Conservation (phyloP, 2,797 vertebrate species). For the Cirrhinus mrigala region DNA sequence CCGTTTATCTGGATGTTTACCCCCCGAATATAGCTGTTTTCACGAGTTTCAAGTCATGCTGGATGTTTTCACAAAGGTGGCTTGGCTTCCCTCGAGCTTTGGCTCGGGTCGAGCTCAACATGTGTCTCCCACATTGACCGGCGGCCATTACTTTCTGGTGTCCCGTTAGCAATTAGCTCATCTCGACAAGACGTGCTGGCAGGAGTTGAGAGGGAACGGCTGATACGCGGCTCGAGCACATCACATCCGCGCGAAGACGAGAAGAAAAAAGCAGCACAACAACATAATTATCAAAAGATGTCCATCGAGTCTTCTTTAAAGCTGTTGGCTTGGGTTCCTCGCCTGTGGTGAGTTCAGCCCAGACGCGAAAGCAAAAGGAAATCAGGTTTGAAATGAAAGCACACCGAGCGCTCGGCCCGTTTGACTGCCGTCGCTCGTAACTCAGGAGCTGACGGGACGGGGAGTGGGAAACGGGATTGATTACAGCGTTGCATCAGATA, state of each 20-base stretch:
- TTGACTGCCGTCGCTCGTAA: conserved; percentile 49
- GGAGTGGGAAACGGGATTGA: conserved; percentile 73
- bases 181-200: conserved; percentile 70
- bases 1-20: conserved; percentile 67
- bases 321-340: conserved; percentile 61
- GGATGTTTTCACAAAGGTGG: conserved; percentile 57
- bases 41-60: conserved; percentile 58
- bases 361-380: conserved; percentile 12
- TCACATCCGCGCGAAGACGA: conserved; percentile 44
- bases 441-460: conserved; percentile 38
- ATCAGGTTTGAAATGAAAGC: conserved; percentile 23
- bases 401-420: conserved; percentile 8
- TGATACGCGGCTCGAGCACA: conserved; percentile 60
- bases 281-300: conserved; percentile 75
- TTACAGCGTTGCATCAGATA: conserved; percentile 76
- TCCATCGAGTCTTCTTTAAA: conserved; percentile 55
- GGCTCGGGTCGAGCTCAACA: conserved; percentile 65
- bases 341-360: conserved; percentile 53
- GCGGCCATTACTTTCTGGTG: conserved; percentile 61
- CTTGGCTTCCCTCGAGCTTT: conserved; percentile 50
- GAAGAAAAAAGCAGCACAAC: conserved; percentile 37
- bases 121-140: conserved; percentile 74
- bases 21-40: conserved; percentile 50
- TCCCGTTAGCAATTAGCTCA: conserved; percentile 73
- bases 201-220: conserved; percentile 65